phyloP scores from a whole-genome alignment of 2,113 vertebrate genomes.

The Protomyctophum bolini region DNA sequence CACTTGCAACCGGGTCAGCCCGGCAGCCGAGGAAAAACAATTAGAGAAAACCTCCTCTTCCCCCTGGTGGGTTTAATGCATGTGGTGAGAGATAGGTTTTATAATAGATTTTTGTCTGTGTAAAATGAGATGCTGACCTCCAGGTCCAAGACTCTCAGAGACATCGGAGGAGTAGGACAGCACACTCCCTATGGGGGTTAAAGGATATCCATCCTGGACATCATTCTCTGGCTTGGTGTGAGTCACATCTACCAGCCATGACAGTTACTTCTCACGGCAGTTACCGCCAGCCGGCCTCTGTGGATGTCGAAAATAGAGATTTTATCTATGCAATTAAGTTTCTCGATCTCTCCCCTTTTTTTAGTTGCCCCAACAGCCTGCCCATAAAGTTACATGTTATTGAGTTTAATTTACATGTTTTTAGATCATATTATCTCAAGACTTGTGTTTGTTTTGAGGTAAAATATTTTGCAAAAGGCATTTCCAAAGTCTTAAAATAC shows the following conservation, averaged over 20 bases:
- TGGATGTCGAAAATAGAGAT: conserved; percentile 59
- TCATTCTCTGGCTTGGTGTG: conserved; percentile 56
- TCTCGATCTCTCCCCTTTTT: conserved; percentile 20
- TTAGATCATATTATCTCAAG: conserved; percentile 41
- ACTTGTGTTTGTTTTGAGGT: conserved; percentile 1
- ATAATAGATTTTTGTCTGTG: conserved; percentile 82
- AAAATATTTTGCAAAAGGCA: background rate
- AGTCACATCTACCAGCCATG: conserved; percentile 54
- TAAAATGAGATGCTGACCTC: conserved; percentile 82
- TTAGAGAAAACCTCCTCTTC: conserved; percentile 67
- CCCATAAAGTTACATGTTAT: background rate
- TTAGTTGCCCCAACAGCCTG: conserved; percentile 39
- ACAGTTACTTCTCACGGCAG: conserved; percentile 53
- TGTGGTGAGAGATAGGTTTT: conserved; percentile 74
- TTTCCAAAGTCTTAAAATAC: too few relatives aligned
- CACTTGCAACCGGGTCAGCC: conserved; percentile 58
- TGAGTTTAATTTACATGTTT: conserved; percentile 14
- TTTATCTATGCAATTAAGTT: conserved; percentile 59
- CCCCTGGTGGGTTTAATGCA: conserved; percentile 66
- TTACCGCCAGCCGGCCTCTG: conserved; percentile 51
- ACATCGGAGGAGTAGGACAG: conserved; percentile 61
- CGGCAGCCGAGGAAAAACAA: conserved; percentile 76
- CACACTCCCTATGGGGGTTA: conserved; percentile 68
- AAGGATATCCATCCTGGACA: conserved; percentile 74
- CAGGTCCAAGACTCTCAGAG: conserved; percentile 67